These are phyloP conservation scores for Macropis europaea DNA, from an alignment of 2,888 invertebrate species.

Conservation along the genomic window DNA sequence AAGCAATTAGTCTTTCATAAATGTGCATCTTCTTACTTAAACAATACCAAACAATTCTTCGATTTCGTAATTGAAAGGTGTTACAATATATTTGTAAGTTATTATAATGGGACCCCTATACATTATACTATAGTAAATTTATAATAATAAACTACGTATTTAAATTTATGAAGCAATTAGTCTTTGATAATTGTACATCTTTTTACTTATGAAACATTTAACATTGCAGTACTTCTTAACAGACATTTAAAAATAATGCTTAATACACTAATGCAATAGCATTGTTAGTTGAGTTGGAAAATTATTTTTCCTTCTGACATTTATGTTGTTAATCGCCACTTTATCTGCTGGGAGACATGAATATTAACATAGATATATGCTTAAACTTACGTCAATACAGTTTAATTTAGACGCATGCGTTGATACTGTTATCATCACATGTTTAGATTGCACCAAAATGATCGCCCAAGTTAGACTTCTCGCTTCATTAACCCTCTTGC, in stretches of 20 bases:
- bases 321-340: neutral
- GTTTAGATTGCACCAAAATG: constrained; percentile 34
- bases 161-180: too few relatives aligned
- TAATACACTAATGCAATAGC: neutral
- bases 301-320: constrained; percentile 1
- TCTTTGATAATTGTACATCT: too few relatives aligned
- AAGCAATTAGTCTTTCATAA: too few relatives aligned
- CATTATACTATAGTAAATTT: too few relatives aligned
- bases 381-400: constrained; percentile 42
- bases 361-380: constrained; percentile 30
- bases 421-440: constrained; percentile 39
- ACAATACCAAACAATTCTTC: too few relatives aligned
- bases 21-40: too few relatives aligned
- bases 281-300: neutral
- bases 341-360: constrained; percentile 5
- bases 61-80: too few relatives aligned
- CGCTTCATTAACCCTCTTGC: neutral
- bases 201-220: too few relatives aligned
- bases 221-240: too few relatives aligned
- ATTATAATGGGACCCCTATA: too few relatives aligned
- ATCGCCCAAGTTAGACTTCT: neutral
- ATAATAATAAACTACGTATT: too few relatives aligned
- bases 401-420: constrained; percentile 36
- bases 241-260: neutral
- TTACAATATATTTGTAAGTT: too few relatives aligned